Percentiles rank a stretch among this genome's conserved stretches.
Conservation (phyloP, 2,888 invertebrate genomes). For the Troides oblongomaculatus region DNA sequence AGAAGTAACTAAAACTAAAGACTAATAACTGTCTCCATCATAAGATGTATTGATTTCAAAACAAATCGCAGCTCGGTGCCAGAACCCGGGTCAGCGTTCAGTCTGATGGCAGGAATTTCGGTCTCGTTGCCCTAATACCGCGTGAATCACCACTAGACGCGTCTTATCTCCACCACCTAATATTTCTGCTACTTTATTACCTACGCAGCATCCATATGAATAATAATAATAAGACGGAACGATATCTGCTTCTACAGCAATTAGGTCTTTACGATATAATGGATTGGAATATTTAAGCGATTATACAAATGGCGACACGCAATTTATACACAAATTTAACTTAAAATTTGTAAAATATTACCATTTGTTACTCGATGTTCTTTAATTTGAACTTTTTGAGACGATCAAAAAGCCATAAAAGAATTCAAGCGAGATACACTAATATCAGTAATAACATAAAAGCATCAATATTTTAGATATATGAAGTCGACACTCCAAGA, state of each 20-base stretch:
- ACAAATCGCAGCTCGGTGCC: conserved; percentile 4
- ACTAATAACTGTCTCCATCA: neutral
- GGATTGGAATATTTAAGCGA: conserved; percentile 4
- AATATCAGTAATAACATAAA: neutral
- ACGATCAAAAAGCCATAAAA: conserved; percentile 11
- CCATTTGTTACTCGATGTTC: neutral
- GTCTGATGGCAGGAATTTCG: conserved; percentile 12
- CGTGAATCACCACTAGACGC: conserved; percentile 7
- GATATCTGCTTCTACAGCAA: conserved; percentile 4
- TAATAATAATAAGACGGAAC: neutral
- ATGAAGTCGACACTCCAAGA: neutral
- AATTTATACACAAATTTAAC: conserved; percentile 21
- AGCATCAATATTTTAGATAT: neutral
- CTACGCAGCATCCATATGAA: neutral
- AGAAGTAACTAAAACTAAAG: neutral
- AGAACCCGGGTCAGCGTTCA: neutral
- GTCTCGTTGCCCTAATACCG: conserved; percentile 2
- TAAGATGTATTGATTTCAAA: conserved; percentile 15
- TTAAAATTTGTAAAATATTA: conserved; percentile 16
- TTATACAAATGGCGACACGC: conserved; percentile 17
- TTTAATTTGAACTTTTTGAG: neutral
- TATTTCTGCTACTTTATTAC: neutral
- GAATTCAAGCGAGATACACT: neutral
- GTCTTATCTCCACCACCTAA: conserved; percentile 1
- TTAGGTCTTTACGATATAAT: conserved; percentile 15